Base-by-base conservation (phyloP, 1,140 invertebrate genomes). In the Macrobrachium rosenbergii region DNA sequence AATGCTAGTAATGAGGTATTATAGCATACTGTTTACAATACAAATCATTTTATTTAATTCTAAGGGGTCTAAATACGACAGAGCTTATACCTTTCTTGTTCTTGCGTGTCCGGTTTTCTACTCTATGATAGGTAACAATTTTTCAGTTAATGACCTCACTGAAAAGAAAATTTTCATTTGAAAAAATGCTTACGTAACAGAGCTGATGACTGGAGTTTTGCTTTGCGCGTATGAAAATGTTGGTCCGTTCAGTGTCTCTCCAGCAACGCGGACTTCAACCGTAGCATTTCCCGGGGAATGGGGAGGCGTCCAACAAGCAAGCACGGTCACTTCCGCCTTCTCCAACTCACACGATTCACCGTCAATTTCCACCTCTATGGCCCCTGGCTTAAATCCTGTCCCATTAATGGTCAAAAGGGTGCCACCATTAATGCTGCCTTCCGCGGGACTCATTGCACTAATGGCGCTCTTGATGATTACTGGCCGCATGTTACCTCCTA, bases 351-450 rank as follows among this genome's bases (percentile, higher is more conserved):
- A 86, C 3, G 69, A 11, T 8, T 28, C n/a, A 5, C 72, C 73
- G 21, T 59, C 64, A 14, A 86, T 16, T 19, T 76, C 16, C n/a
- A 86, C 83, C 2, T 76, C 64, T 19, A 62, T 21, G n/a, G 86
- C 23, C 10, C 23, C 83, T 11, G 69, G 69, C 23, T 14, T 7
- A 45, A 86, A 84, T 7, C 83, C 45, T 17, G 59, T n/a, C 8
- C 80, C 78, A 6, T 21, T 62, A 28, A 85, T 58, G 52, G 37
- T 62, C 23, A 84, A 2, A 21, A 19, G 52, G 19, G 78, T 60
- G 14, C 73, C 83, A 3, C 83, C 83, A 58, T 75, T n/a, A 14
- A 73, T n/a, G 14, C 75, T 79, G 23, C 83, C 83, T 7, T 52
- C 23, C 11, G 11, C 19, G 7, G 79, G 83, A 28, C n/a, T 84